Conservation (phyloP, 2,888 invertebrate species). For the Morpho achilles region DNA sequence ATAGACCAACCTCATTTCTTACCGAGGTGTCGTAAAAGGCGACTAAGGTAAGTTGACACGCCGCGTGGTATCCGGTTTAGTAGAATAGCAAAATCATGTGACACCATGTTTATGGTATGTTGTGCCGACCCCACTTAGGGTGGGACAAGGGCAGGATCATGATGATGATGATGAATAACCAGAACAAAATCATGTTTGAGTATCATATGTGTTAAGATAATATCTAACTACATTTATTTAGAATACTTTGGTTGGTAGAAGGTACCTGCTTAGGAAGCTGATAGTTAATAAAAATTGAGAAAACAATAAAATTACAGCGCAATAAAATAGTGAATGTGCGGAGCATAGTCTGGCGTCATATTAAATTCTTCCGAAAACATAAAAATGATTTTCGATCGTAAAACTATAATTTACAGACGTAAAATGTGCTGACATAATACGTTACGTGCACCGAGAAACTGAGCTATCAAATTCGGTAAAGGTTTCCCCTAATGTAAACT, state of each 20-base stretch:
- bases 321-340: slow-evolving; percentile 75
- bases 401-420: slow-evolving; percentile 80
- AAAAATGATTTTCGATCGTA: slow-evolving; percentile 80
- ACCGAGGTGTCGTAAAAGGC: no score
- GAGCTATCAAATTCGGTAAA: slow-evolving; percentile 12
- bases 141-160: no score
- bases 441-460: slow-evolving; percentile 38
- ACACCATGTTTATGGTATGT: no score
- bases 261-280: slow-evolving; percentile 44
- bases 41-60: no score
- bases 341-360: slow-evolving; percentile 74
- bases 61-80: no score
- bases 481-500: slow-evolving; percentile 13
- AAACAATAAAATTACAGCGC: slow-evolving; percentile 79
- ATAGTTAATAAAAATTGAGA: slow-evolving; percentile 79
- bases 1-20: no score
- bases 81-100: no score
- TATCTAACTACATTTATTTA: no score
- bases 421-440: slow-evolving; percentile 73
- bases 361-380: slow-evolving; percentile 78
- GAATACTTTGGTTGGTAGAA: background rate
- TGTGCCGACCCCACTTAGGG: no score
- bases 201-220: no score
- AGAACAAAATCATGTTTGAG: no score
- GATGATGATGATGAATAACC: no score